These are phyloP conservation scores for Montipora foliosa DNA, from an alignment of 64 coral and sea anemone species.

Conservation along the genomic window DNA sequence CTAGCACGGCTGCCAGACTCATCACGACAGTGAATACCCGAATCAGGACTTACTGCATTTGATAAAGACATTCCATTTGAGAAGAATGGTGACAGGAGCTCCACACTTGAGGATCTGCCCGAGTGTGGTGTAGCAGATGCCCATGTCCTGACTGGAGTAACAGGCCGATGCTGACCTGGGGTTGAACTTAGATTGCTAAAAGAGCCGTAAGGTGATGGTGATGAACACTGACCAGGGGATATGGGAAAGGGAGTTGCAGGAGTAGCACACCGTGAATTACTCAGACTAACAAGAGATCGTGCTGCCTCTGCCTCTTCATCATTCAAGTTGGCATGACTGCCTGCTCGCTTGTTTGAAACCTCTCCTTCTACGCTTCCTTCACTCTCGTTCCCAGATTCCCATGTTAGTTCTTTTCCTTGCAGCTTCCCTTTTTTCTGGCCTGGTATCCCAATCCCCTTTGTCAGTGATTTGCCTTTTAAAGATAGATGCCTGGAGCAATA, in stretches of 20 bases:
- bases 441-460: constrained; percentile 78
- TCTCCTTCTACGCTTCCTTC: constrained; percentile 97
- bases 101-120: constrained; percentile 85
- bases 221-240: constrained; percentile 81
- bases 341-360: constrained; percentile 43
- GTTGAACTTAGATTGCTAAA: constrained; percentile 43
- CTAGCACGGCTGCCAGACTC: constrained; percentile 70
- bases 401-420: constrained; percentile 72
- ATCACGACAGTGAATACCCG: constrained; percentile 85
- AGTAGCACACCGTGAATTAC: constrained; percentile 90
- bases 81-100: constrained; percentile 83
- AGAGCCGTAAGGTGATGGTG: constrained; percentile 75
- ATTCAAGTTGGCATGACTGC: constrained; percentile 61
- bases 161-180: constrained; percentile 43
- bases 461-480: constrained; percentile 84
- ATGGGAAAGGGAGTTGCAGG: constrained; percentile 86
- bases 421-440: constrained; percentile 88
- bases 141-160: constrained; percentile 66
- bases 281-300: constrained; percentile 84
- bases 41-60: constrained; percentile 91
- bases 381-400: constrained; percentile 98
- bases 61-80: constrained; percentile 31
- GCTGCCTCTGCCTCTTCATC: constrained; percentile 97
- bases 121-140: constrained; percentile 62
- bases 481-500: constrained; percentile 97